A percentile compares a stretch with the other conserved stretches of the same genome.
phyloP scores from a whole-genome alignment of 1,140 invertebrate genomes.

The Bactericera cockerelli region DNA sequence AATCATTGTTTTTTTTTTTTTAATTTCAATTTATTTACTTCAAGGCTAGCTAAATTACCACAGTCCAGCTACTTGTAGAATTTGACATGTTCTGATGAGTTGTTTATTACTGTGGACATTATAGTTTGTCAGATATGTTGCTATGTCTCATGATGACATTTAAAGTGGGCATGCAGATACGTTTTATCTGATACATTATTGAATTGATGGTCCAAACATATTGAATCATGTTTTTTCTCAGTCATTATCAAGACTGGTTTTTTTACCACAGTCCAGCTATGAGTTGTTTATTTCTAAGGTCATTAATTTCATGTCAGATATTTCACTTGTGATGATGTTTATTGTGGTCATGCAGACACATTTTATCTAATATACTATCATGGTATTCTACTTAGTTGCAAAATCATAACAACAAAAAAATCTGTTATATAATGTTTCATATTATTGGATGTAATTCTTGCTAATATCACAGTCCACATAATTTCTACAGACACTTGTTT shows the following conservation, averaged over 20 bases:
- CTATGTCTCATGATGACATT: slow-evolving; percentile 4
- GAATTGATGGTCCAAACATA: background rate
- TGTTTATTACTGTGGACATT: slow-evolving; percentile 4
- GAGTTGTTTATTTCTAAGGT: background rate
- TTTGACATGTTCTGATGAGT: background rate
- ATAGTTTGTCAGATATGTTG: background rate
- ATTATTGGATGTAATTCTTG: too few relatives aligned
- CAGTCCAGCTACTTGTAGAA: too few relatives aligned
- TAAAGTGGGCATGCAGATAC: background rate
- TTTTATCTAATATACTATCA: background rate
- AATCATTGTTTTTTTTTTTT: too few relatives aligned
- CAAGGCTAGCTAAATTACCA: too few relatives aligned
- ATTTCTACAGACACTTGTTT: too few relatives aligned
- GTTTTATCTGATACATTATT: slow-evolving; percentile 3
- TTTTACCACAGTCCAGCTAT: slow-evolving; percentile 3
- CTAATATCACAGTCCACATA: too few relatives aligned
- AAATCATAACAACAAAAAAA: too few relatives aligned
- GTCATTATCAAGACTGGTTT: too few relatives aligned
- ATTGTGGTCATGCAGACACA: background rate
- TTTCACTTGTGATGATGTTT: background rate
- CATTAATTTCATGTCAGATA: background rate
- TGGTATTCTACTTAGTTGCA: too few relatives aligned
- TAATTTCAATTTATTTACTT: too few relatives aligned
- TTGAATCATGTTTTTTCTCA: too few relatives aligned
- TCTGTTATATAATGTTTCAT: too few relatives aligned